phyloP scores from a whole-genome alignment of 2,888 invertebrate genomes.

The Trichogramma dendrolimi region DNA sequence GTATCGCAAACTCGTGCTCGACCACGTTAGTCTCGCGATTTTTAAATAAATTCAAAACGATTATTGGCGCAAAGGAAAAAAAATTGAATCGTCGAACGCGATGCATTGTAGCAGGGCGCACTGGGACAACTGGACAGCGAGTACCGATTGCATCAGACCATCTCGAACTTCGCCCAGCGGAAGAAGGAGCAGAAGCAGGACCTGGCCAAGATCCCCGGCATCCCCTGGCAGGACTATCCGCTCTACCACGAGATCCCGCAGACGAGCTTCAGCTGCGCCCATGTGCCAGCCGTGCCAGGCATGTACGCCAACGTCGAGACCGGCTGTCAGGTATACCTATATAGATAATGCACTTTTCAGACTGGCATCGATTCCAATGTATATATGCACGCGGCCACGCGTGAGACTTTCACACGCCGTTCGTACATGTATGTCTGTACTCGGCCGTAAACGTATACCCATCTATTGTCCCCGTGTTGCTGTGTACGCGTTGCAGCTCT shows the following conservation, averaged over 20 bases:
- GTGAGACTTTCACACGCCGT: not conserved
- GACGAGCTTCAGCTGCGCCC: constrained; percentile 73
- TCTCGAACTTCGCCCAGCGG: constrained; percentile 29
- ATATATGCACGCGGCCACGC: not conserved
- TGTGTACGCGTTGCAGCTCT: too few relatives aligned
- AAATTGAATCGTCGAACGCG: too few relatives aligned
- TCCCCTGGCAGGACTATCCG: constrained; percentile 77
- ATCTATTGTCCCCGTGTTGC: not conserved
- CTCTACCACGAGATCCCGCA: constrained; percentile 73
- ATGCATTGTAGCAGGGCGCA: too few relatives aligned
- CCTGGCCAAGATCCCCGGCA: constrained; percentile 75
- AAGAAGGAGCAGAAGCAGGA: constrained; percentile 60
- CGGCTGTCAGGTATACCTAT: constrained; percentile 68
- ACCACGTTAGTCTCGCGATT: too few relatives aligned
- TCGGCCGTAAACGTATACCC: not conserved
- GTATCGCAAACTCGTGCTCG: too few relatives aligned
- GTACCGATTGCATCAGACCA: constrained; percentile 17
- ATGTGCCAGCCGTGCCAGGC: constrained; percentile 76
- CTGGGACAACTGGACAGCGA: not conserved
- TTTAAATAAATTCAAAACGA: too few relatives aligned
- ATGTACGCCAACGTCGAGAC: constrained; percentile 90
- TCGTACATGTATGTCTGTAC: not conserved
- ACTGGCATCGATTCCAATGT: too few relatives aligned
- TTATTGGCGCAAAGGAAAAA: too few relatives aligned
- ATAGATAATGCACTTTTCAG: not conserved